Base-by-base conservation (phyloP, 2,888 invertebrate species). In the Troides oblongomaculatus region DNA sequence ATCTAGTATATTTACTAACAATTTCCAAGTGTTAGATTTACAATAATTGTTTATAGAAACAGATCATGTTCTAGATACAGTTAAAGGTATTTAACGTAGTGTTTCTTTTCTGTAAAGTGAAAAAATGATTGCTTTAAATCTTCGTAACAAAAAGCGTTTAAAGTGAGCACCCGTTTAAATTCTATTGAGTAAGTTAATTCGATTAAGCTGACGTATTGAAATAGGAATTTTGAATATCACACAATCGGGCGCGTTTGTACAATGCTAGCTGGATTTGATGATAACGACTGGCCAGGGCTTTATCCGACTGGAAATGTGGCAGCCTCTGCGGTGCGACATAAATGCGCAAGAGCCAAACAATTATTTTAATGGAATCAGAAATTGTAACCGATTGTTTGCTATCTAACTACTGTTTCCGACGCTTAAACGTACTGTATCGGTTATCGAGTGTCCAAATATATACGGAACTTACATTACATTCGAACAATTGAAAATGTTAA, bases 261-360 rank as follows among this genome's bases (percentile, higher is more conserved):
- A 70, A 70, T 70, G 64, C 56, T 56, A 39, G 70, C 70, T 61
- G 67, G 64, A 70, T 70, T 70, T 61, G 70, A 64, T 70, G 67
- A 70, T 70, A 70, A 70, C 67, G 70, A 67, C 66, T 70, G 43
- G 63, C 67, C 64, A n/a, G 64, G 25, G 69, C 69, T 69, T 70
- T 70, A 70, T 64, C 70, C 67, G 70, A 58, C n/a, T 64, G 70
- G 67, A 70, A 70, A 70, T 67, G 66, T 67, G 67, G 64, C 70
- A 67, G 70, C 66, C 64, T 59, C 64, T 56, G 70, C 67, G 70
- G 67, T 64, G 57, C 70, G 17, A 67, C 64, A 61, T 64, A 64
- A 64, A 70, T 67, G 64, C 70, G 60, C 58, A 66, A 23, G 66
- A 66, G 61, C 67, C 67, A 64, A 70, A 67, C 70, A 67, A 70